phyloP scores from a whole-genome alignment of 2,113 vertebrate genomes.

The Galbula dea region DNA sequence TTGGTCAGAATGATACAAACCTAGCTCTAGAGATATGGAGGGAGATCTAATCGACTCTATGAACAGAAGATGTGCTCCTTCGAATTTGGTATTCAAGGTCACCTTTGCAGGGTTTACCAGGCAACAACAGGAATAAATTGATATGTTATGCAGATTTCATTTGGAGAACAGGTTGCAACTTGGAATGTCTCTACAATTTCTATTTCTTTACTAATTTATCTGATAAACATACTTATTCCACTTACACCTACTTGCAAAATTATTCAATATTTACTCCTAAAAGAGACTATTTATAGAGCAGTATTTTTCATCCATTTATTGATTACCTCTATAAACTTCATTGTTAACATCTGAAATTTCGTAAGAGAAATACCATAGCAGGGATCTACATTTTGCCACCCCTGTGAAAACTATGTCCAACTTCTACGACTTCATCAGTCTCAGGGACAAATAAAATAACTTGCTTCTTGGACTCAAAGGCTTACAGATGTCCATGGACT shows the following conservation, averaged over 20 bases:
- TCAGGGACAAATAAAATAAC: background rate
- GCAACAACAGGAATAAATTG: background rate
- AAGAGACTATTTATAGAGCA: background rate
- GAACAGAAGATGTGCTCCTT: background rate
- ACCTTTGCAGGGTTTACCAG: background rate
- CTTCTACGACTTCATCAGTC: background rate
- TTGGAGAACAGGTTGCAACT: background rate
- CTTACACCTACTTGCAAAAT: background rate
- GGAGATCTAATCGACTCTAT: background rate
- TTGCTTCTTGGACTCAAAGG: background rate
- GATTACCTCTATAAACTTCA: background rate
- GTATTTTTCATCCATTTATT: background rate
- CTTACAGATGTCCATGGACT: background rate
- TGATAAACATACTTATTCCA: background rate
- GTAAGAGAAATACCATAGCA: background rate
- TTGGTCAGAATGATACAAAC: background rate
- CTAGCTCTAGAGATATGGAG: background rate
- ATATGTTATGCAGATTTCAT: background rate
- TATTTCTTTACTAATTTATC: background rate
- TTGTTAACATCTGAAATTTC: background rate
- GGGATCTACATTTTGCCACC: background rate
- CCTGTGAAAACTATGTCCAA: background rate
- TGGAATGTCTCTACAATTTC: background rate
- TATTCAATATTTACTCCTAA: background rate
- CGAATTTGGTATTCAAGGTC: background rate